Percentiles rank a stretch among this genome's conserved stretches.
Conservation (phyloP, 2,797 vertebrate genomes). For the Ptychadena robeensis region DNA sequence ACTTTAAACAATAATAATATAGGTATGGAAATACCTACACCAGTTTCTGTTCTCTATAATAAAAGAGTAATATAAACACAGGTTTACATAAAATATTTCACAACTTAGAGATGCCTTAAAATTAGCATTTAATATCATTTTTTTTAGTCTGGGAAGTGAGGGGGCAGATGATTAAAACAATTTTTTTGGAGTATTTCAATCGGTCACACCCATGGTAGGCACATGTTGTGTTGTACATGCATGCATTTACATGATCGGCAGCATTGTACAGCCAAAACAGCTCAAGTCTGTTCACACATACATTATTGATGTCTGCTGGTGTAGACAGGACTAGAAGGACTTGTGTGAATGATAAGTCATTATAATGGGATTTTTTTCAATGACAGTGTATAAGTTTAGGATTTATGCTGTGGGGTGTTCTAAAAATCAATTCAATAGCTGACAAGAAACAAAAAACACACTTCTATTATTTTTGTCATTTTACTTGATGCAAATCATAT, state of each 20-base stretch:
- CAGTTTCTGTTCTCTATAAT: constrained; percentile 16
- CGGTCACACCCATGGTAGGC: constrained; percentile 43
- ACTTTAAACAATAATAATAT: constrained; percentile 24
- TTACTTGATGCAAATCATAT: not conserved
- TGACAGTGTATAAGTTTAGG: not conserved
- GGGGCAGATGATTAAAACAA: constrained; percentile 53
- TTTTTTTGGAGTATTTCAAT: constrained; percentile 46
- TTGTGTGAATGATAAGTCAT: constrained; percentile 31
- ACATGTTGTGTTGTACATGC: constrained; percentile 49
- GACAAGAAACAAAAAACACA: not conserved
- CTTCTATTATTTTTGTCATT: not conserved
- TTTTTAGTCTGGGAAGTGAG: constrained; percentile 57
- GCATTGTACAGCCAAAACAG: constrained; percentile 44
- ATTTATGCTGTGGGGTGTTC: not conserved
- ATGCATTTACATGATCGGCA: constrained; percentile 57
- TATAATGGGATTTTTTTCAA: constrained; percentile 34
- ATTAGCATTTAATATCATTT: constrained; percentile 30
- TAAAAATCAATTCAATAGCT: not conserved
- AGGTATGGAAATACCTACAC: constrained; percentile 35
- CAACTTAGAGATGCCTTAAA: constrained; percentile 38
- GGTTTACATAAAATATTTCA: constrained; percentile 36
- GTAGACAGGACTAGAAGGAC: constrained; percentile 12
- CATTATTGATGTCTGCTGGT: constrained; percentile 31
- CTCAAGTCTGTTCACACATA: constrained; percentile 52
- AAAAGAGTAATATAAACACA: constrained; percentile 35